Base-by-base conservation (phyloP, 2,888 invertebrate species). In the Tipula lateralis region DNA sequence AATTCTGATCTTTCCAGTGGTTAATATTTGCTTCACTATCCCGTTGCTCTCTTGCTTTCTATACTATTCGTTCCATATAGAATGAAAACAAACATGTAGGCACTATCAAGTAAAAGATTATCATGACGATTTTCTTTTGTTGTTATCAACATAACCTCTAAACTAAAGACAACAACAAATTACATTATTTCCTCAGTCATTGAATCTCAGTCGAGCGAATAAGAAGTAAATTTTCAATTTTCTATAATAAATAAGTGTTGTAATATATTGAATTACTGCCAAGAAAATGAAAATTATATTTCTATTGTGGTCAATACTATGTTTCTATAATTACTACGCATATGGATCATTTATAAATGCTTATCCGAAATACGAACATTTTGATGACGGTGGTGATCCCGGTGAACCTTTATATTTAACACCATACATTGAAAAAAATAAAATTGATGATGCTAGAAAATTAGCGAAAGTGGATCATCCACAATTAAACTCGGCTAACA, bases 351-450 rank as follows among this genome's bases (percentile, higher is more conserved):
- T 90, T 85, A 87, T 91, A 4, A 90, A 91, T 87, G 89, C 89
- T 1, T 90, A 90, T 88, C 91, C 90, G 0, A 87, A 88, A 1
- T 89, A 86, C 84, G 84, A 87, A 29, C 85, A 85, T 81, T 89
- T 86, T 84, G 85, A 86, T 0, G 89, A 89, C 86, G 87, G 86
- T 12, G 89, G 87, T 3, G 89, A 90, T 87, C 89, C 90, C 0
- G 90, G 91, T 0, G 87, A 93, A 30, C 96, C 96, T 1, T 90
- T 96, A 7, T 94, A 95, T 87, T 91, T 96, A 32, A 95, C 96
- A 0, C 95, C 95, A 0, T 92, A 93, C 84, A 92, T 96, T 34
- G 93, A 95, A 88, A 91, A 91, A 85, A 95, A 95, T 5, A 92
- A 94, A 87, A 92, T 95, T 84, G 91, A 93, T 0, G 92, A 93